Evolutionary conservation across 2,797 vertebrate species (phyloP).

Genomic region (Chaenodraco wilsoni): DNA sequence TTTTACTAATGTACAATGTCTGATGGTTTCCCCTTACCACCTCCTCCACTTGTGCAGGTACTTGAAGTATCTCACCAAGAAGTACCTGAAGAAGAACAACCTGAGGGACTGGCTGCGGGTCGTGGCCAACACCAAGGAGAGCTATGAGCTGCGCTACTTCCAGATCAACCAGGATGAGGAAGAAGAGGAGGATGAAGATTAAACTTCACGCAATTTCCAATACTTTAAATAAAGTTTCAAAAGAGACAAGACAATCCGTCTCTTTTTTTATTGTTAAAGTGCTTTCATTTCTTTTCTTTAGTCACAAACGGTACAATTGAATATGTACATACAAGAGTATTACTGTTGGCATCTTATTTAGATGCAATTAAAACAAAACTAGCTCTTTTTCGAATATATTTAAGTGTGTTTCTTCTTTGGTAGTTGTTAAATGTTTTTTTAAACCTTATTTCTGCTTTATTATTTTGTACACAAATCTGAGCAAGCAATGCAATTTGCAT

Average conservation of each 20-base stretch:
- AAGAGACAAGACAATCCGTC: conserved; percentile 34
- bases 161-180: conserved; percentile 98
- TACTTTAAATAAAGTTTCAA: conserved; percentile 92
- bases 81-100: conserved; percentile 98
- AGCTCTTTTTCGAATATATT: not conserved
- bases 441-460: no score
- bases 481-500: not conserved
- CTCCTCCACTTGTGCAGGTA: conserved; percentile 81
- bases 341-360: not conserved
- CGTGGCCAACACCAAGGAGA: conserved; percentile 96
- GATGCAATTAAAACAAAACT: not conserved
- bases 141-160: conserved; percentile 96
- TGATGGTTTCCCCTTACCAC: not conserved
- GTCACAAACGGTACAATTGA: not conserved
- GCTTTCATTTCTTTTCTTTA: not conserved
- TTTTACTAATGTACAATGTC: not conserved
- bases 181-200: conserved; percentile 95
- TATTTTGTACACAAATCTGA: not conserved
- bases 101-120: conserved; percentile 94
- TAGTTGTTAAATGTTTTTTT: not conserved
- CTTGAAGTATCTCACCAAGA: conserved; percentile 97
- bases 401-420: not conserved
- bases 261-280: not conserved
- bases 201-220: conserved; percentile 84
- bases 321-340: not conserved